Evolutionary conservation across 1,140 invertebrate genomes (phyloP).

Genomic region (Zaprionus davidi): DNA sequence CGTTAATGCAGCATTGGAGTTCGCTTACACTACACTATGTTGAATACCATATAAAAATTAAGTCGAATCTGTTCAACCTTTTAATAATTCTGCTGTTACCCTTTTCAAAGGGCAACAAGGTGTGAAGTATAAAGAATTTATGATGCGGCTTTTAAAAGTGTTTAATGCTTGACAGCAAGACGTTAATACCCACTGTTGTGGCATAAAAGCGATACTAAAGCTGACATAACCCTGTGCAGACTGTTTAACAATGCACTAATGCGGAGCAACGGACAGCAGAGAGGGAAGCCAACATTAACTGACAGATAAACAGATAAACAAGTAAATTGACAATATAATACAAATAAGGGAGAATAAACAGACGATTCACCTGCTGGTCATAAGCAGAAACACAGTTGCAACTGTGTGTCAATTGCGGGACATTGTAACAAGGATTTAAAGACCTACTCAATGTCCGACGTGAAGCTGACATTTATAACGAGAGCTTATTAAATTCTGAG

Average conservation of each 20-base stretch:
- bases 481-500: background rate
- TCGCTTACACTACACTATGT: too few relatives aligned
- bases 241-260: conserved; percentile 9
- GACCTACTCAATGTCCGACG: conserved; percentile 1
- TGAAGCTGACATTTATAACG: conserved; percentile 1
- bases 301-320: conserved; percentile 36
- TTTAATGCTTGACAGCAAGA: background rate
- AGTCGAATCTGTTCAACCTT: background rate
- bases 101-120: background rate
- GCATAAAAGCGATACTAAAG: conserved; percentile 4
- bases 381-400: conserved; percentile 4
- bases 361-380: conserved; percentile 17
- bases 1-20: too few relatives aligned
- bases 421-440: conserved; percentile 8
- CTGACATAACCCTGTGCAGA: background rate
- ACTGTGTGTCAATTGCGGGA: conserved; percentile 9
- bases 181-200: background rate
- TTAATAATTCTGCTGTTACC: background rate
- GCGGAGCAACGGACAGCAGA: background rate
- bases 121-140: background rate
- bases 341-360: conserved; percentile 7
- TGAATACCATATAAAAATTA: background rate
- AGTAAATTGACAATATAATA: conserved; percentile 34
- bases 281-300: conserved; percentile 13
- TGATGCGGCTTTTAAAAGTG: background rate